phyloP scores from a whole-genome alignment of 2,888 invertebrate species.

The Strigamia transsilvanica region DNA sequence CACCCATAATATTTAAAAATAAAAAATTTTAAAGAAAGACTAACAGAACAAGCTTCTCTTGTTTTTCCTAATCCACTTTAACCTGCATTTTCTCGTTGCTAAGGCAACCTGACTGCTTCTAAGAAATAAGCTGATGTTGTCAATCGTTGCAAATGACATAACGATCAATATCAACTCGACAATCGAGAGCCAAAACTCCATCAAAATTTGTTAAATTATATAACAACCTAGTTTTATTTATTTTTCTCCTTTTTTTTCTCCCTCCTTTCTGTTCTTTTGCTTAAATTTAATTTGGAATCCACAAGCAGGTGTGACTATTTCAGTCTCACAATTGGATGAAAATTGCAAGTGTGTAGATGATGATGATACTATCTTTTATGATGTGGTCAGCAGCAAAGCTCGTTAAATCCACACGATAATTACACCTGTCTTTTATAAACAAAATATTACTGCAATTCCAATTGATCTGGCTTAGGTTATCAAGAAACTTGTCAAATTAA shows the following conservation, averaged over 20 bases:
- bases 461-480: background rate
- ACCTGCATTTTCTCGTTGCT: constrained; percentile 29
- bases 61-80: constrained; percentile 31
- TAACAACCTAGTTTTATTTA: background rate
- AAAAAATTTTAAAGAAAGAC: background rate
- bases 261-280: background rate
- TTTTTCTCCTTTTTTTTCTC: background rate
- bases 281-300: background rate
- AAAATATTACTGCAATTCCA: constrained; percentile 7
- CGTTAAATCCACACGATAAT: constrained; percentile 20
- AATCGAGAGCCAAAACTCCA: background rate
- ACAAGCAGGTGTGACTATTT: background rate
- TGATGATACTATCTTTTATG: constrained; percentile 27
- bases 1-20: no score
- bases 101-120: background rate
- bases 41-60: background rate
- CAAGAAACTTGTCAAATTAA: constrained; percentile 20
- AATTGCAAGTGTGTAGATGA: background rate
- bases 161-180: constrained; percentile 28
- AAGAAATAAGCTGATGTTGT: constrained; percentile 35
- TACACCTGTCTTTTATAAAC: constrained; percentile 36
- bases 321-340: background rate
- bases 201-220: background rate
- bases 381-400: constrained; percentile 37
- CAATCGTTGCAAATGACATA: constrained; percentile 30